Evolutionary conservation across 1,140 invertebrate species (phyloP), one percentile per base, ranked within the genome.

Genomic region (Drosophila kepulauana): DNA sequence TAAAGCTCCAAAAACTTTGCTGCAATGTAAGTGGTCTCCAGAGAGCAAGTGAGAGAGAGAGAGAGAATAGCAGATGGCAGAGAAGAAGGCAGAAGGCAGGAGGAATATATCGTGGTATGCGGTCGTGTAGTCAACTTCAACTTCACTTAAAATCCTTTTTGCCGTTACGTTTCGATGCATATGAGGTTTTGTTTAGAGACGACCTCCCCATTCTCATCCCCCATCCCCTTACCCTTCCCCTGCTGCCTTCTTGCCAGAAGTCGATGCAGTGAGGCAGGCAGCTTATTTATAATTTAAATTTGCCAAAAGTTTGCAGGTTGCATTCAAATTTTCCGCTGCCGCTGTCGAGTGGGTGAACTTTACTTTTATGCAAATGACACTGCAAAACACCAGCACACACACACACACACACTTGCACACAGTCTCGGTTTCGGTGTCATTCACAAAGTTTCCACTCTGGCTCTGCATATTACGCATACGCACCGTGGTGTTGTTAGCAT

Each of bases 221-320:
- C 48, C 48, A 49, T 11, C 20, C 20, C 1, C 51, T 11, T 74
- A 28, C 68, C 48, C 41, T 28, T 48, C 57, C 46, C 5, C 5
- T 52, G 5, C 25, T 11, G 28, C 25, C 48, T 43, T 15, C 10
- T 7, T 11, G 20, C 67, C 57, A 69, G 8, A 61, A 51, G 38
- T 63, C 54, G 45, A 52, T 33, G 30, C 30, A 25, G 56, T 25
- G 54, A 49, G 64, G 57, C 65, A 45, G 49, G 52, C 61, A 79
- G 85, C 85, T 89, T 89, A 89, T 89, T 89, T 89, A 89, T 89
- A 89, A 89, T 89, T 89, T 90, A 89, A 89, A 89, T 90, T 89
- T 89, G 86, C 70, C 78, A 85, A 89, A 89, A 86, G 70, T 80
- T 89, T 88, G 77, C 85, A 88, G 85, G 85, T 86, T 87, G 82